Conservation (phyloP, 2,888 invertebrate species). For the Ditula angustiorana region DNA sequence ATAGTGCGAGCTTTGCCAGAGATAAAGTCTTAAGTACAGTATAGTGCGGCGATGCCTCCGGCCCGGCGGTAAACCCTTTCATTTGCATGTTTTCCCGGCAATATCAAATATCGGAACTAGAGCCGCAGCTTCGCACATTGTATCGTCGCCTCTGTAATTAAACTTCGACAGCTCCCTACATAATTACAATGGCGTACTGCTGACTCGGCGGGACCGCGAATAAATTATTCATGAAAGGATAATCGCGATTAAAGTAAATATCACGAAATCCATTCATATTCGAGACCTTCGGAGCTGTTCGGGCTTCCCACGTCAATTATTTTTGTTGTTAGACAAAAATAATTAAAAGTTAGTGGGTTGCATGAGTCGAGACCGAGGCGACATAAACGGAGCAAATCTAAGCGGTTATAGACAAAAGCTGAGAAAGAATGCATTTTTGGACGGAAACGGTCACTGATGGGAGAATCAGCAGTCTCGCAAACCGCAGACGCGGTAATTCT, state of each 20-base stretch:
- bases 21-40: slow-evolving; percentile 12
- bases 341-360: slow-evolving; percentile 27
- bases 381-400: slow-evolving; percentile 11
- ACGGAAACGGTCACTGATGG: slow-evolving; percentile 3
- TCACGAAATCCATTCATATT: slow-evolving; percentile 59
- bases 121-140: slow-evolving; percentile 54
- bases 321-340: slow-evolving; percentile 43
- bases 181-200: slow-evolving; percentile 60
- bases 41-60: slow-evolving; percentile 31
- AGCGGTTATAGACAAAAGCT: not conserved
- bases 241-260: slow-evolving; percentile 65
- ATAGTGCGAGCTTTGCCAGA: slow-evolving; percentile 15
- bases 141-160: slow-evolving; percentile 63
- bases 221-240: slow-evolving; percentile 72
- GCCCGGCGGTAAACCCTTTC: slow-evolving; percentile 64
- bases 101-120: slow-evolving; percentile 69
- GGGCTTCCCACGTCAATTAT: slow-evolving; percentile 49
- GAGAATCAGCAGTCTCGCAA: slow-evolving; percentile 7
- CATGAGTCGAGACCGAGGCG: not conserved
- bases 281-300: slow-evolving; percentile 42
- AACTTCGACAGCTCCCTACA: slow-evolving; percentile 62
- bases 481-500: slow-evolving; percentile 49
- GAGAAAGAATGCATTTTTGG: slow-evolving; percentile 1
- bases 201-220: slow-evolving; percentile 57
- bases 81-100: slow-evolving; percentile 76